phyloP scores from a whole-genome alignment of 2,113 vertebrate species.

The Chlamydotis undulata region DNA sequence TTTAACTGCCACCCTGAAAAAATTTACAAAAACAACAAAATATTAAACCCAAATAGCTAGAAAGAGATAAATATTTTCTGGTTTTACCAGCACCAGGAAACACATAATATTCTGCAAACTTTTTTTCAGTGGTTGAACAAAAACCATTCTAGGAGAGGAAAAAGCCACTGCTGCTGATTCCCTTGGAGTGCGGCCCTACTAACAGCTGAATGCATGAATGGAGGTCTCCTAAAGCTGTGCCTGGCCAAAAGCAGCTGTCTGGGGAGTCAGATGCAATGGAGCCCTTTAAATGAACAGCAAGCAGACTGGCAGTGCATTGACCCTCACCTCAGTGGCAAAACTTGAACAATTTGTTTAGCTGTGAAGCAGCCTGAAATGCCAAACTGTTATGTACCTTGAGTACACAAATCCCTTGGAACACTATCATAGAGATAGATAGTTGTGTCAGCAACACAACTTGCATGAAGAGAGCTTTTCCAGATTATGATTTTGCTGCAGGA shows the following conservation, averaged over 20 bases:
- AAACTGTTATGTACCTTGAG: background rate
- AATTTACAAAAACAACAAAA: background rate
- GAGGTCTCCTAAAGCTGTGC: background rate
- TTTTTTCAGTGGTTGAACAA: background rate
- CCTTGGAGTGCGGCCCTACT: background rate
- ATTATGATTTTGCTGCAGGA: background rate
- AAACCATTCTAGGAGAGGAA: background rate
- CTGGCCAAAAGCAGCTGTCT: background rate
- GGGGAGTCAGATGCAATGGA: background rate
- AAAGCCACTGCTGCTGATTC: background rate
- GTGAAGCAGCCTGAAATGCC: background rate
- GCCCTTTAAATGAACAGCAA: background rate
- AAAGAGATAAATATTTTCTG: background rate
- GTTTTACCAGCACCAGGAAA: background rate
- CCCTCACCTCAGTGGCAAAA: background rate
- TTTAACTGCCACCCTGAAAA: background rate
- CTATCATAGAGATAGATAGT: background rate
- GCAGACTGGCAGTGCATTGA: background rate
- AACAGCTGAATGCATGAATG: background rate
- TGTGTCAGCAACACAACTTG: background rate
- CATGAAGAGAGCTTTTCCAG: background rate
- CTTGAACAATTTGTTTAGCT: background rate
- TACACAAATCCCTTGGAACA: background rate
- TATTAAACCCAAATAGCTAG: background rate
- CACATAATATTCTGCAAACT: background rate